Conservation (phyloP, 2,113 vertebrate genomes). For the Colius striatus region DNA sequence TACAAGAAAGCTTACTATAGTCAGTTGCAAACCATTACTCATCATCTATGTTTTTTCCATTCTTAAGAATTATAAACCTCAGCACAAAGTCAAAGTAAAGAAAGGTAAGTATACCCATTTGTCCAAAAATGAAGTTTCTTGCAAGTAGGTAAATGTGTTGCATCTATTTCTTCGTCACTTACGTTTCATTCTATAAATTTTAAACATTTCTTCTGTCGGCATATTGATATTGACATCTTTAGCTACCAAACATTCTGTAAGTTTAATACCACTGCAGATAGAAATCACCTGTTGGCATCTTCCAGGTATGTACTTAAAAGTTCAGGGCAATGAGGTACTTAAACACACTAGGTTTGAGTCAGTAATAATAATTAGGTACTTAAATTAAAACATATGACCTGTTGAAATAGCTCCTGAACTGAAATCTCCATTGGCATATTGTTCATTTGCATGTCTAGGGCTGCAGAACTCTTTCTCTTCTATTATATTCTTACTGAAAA, state of each 20-base stretch:
- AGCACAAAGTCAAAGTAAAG: background rate
- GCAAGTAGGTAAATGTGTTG: background rate
- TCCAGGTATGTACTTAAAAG: background rate
- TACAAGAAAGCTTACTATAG: background rate
- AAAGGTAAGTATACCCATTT: background rate
- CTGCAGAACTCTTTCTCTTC: background rate
- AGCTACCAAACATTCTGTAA: background rate
- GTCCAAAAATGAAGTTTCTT: background rate
- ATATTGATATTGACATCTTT: background rate
- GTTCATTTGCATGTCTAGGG: background rate
- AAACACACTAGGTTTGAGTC: background rate
- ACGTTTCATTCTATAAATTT: background rate
- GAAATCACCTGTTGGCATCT: background rate
- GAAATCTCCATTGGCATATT: background rate
- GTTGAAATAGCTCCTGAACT: background rate
- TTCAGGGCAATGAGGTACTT: background rate
- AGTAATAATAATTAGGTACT: background rate
- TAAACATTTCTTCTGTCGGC: background rate
- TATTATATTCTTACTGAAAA: background rate
- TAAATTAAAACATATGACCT: background rate
- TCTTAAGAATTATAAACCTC: background rate
- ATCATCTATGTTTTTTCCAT: background rate
- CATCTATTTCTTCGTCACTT: background rate
- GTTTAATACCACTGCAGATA: background rate
- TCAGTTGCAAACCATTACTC: background rate